phyloP scores from a whole-genome alignment of 92 coral and sea anemone genomes.

The Zoanthus sociatus region DNA sequence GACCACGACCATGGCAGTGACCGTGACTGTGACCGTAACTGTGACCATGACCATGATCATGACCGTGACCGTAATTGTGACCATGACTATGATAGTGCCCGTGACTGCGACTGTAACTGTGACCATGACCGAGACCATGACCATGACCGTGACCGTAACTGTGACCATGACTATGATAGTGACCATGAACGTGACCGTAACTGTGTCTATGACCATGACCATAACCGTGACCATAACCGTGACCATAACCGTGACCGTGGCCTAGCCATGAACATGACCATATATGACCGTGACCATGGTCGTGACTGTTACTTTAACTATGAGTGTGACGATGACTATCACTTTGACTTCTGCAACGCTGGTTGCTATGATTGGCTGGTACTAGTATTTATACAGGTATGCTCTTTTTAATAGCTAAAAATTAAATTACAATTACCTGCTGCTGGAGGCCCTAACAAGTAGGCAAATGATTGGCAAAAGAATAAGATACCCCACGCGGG shows the following conservation, averaged over 20 bases:
- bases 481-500: conserved; percentile 96
- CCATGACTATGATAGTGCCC: not conserved
- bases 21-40: not conserved
- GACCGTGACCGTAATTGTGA: no score
- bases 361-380: no score
- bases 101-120: not conserved
- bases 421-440: conserved; percentile 75
- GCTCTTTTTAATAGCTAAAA: not conserved
- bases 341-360: no score
- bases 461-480: conserved; percentile 96
- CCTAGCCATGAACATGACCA: no score
- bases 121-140: no score
- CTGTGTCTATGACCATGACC: no score
- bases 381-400: no score
- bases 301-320: no score
- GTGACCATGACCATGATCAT: not conserved
- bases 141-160: not conserved
- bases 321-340: no score
- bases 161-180: not conserved
- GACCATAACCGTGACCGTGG: not conserved
- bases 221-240: not conserved
- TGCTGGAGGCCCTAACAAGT: conserved; percentile 94
- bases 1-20: no score
- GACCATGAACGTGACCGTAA: no score
- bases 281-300: no score